Percentiles rank a stretch among this genome's conserved stretches.
Conservation (phyloP, 2,113 vertebrate genomes). For the Callipepla californica region DNA sequence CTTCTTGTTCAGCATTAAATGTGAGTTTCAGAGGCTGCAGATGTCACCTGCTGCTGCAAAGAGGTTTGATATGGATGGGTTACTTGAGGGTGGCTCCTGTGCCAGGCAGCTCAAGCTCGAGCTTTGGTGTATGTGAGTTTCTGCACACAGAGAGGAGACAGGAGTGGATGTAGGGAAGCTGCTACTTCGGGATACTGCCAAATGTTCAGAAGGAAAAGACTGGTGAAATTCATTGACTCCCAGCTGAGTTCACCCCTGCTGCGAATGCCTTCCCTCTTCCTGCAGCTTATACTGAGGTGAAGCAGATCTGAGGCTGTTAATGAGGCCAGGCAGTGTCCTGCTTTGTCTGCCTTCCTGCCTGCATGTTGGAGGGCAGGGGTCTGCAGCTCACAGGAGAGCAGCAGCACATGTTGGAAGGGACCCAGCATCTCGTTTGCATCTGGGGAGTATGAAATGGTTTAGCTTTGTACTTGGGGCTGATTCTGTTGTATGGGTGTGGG, state of each 20-base stretch:
- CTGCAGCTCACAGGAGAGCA: neutral
- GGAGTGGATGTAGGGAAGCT: neutral
- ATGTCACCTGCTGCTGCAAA: neutral
- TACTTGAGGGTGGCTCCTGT: neutral
- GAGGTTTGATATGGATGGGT: rapidly evolving
- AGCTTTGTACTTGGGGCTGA: neutral
- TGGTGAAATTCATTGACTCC: neutral
- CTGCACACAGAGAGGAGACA: neutral
- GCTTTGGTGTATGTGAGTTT: neutral
- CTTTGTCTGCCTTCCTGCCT: neutral
- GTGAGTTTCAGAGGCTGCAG: neutral
- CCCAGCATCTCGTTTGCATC: neutral
- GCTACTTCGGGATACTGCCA: neutral
- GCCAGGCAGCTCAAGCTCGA: neutral
- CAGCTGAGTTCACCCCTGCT: rapidly evolving
- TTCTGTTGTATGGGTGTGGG: neutral
- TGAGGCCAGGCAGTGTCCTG: neutral
- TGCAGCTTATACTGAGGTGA: neutral
- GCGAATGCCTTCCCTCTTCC: neutral
- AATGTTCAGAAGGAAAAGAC: too few relatives aligned
- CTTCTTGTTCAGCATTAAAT: rapidly evolving
- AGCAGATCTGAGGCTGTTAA: neutral
- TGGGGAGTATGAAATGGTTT: neutral
- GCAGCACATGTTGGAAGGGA: neutral
- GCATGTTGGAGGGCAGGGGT: rapidly evolving